phyloP scores from a whole-genome alignment of 2,888 invertebrate genomes.

The Leucania comma region DNA sequence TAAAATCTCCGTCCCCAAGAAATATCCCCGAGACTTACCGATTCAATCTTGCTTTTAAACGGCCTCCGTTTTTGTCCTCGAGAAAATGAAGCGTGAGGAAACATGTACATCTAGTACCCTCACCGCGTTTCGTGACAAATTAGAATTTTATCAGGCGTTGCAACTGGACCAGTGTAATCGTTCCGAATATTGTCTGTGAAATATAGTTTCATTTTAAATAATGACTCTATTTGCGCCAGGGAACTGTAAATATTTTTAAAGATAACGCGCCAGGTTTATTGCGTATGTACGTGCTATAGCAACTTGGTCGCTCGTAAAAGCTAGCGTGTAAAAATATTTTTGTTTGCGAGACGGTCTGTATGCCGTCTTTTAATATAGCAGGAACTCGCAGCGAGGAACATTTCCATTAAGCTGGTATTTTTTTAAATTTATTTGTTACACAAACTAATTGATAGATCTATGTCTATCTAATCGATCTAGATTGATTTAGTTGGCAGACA shows the following conservation, averaged over 20 bases:
- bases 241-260: constrained; percentile 66
- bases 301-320: constrained; percentile 47
- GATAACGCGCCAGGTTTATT: constrained; percentile 55
- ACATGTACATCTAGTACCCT: constrained; percentile 51
- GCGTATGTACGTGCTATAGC: constrained; percentile 44
- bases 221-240: constrained; percentile 46
- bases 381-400: constrained; percentile 9
- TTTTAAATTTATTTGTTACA: constrained; percentile 11
- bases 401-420: background rate
- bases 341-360: constrained; percentile 44
- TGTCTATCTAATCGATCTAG: too few species aligned
- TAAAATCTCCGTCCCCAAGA: constrained; percentile 79
- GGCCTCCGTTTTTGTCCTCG: constrained; percentile 71
- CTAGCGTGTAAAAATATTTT: constrained; percentile 59
- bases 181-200: constrained; percentile 58
- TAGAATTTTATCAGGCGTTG: constrained; percentile 68
- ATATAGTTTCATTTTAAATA: constrained; percentile 61
- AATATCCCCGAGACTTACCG: constrained; percentile 73
- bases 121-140: constrained; percentile 66
- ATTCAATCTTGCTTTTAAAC: constrained; percentile 77
- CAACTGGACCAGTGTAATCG: constrained; percentile 57
- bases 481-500: constrained; percentile 42
- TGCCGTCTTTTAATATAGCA: constrained; percentile 40
- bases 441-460: constrained; percentile 18
- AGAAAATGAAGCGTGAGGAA: constrained; percentile 74